Conservation (phyloP, 2,888 invertebrate genomes). For the Scotopteryx bipunctaria region DNA sequence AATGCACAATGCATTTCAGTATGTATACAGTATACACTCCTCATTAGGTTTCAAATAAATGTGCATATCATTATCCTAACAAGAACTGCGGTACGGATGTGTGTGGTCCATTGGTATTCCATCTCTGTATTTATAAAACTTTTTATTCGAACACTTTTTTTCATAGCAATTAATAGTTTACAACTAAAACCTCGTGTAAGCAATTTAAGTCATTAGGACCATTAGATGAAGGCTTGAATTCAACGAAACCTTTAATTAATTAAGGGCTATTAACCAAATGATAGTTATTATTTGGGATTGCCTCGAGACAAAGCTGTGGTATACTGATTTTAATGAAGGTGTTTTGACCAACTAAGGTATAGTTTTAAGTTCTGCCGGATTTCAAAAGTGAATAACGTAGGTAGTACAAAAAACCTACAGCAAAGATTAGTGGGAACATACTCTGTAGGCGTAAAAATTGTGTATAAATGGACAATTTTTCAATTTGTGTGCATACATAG, state of each 20-base stretch:
- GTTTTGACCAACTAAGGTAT: constrained; percentile 40
- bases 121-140: constrained; percentile 41
- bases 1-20: constrained; percentile 30
- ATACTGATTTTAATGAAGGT: constrained; percentile 41
- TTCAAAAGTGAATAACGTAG: not conserved
- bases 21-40: constrained; percentile 41
- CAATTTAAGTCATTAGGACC: constrained; percentile 66
- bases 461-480: not conserved
- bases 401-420: constrained; percentile 14
- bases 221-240: constrained; percentile 68
- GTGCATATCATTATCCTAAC: constrained; percentile 79
- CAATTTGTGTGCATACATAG: too few relatives aligned
- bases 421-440: constrained; percentile 1
- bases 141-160: constrained; percentile 51
- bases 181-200: constrained; percentile 62
- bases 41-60: constrained; percentile 73
- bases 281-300: constrained; percentile 60
- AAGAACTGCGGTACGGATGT: constrained; percentile 60
- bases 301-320: constrained; percentile 44
- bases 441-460: not conserved
- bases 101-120: constrained; percentile 75
- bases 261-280: constrained; percentile 69
- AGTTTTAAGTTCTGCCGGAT: constrained; percentile 14
- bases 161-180: constrained; percentile 70
- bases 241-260: constrained; percentile 70